Evolutionary conservation across 2,888 invertebrate species (phyloP).

Genomic region (Serrognathus titanus): DNA sequence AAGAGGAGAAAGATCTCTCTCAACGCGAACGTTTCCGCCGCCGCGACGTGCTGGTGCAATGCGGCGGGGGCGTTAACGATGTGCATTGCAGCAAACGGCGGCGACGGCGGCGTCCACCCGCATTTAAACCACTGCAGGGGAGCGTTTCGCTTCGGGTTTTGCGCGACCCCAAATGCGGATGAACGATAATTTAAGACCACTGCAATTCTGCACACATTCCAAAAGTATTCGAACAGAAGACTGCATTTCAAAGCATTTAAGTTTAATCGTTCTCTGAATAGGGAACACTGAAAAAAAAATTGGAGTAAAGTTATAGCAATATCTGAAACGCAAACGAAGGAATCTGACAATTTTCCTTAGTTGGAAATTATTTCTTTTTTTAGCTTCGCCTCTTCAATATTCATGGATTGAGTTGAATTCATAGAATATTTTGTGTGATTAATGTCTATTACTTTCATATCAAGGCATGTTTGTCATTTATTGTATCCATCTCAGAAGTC

Average conservation of each 20-base stretch:
- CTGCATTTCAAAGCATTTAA: not conserved
- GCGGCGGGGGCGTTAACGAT: conserved; percentile 49
- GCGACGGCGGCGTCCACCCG: conserved; percentile 19
- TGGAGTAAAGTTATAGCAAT: too few species aligned
- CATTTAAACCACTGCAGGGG: conserved; percentile 30
- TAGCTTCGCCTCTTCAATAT: too few species aligned
- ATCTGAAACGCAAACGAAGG: too few species aligned
- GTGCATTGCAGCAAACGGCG: not conserved
- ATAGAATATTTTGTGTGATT: too few species aligned
- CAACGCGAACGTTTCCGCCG: not conserved
- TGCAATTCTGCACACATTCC: conserved; percentile 3
- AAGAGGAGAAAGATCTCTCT: not conserved
- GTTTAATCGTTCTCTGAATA: not conserved
- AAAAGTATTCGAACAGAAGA: not conserved
- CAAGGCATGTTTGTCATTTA: too few species aligned
- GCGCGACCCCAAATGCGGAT: conserved; percentile 32
- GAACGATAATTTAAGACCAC: conserved; percentile 29
- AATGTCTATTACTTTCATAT: too few species aligned
- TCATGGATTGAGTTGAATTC: too few species aligned
- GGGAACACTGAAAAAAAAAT: too few species aligned
- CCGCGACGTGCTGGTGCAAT: conserved; percentile 34
- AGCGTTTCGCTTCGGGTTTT: conserved; percentile 28
- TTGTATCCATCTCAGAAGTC: too few species aligned
- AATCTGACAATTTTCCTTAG: too few species aligned
- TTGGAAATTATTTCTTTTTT: too few species aligned